These are phyloP conservation scores for Isurus oxyrinchus DNA, from an alignment of 2,113 vertebrate species.

Conservation along the genomic window DNA sequence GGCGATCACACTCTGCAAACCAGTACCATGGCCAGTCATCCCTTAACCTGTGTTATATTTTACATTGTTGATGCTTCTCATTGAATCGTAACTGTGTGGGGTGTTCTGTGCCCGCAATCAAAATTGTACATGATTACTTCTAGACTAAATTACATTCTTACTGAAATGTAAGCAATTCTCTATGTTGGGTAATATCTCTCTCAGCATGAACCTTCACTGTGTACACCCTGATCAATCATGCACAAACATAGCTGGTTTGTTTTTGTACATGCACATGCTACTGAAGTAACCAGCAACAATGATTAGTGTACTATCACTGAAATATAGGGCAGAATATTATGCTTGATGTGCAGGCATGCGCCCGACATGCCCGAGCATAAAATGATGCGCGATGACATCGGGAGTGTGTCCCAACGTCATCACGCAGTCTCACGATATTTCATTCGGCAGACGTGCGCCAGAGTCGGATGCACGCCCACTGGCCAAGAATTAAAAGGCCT, in stretches of 20 bases:
- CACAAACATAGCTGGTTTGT: neutral
- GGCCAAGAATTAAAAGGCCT: too few relatives aligned
- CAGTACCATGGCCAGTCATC: neutral
- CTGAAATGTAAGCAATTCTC: neutral
- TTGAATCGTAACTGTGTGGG: neutral
- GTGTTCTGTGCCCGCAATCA: neutral
- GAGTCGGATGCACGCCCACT: too few relatives aligned
- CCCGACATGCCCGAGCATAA: too few relatives aligned
- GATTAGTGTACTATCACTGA: neutral
- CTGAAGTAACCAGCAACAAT: neutral
- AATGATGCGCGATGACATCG: too few relatives aligned
- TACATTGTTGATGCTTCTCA: neutral
- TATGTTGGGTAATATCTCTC: neutral
- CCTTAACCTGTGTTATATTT: neutral
- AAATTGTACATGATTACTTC: neutral
- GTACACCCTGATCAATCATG: neutral
- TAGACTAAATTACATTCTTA: neutral
- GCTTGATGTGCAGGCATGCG: too few relatives aligned
- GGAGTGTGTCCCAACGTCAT: too few relatives aligned
- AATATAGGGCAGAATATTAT: neutral
- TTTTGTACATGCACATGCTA: neutral
- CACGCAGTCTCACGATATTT: too few relatives aligned
- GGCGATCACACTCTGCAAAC: neutral
- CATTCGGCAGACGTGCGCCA: too few relatives aligned
- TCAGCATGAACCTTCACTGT: neutral